Base-by-base conservation (phyloP, 2,888 invertebrate species). In the Caenorhabditis sp. region DNA sequence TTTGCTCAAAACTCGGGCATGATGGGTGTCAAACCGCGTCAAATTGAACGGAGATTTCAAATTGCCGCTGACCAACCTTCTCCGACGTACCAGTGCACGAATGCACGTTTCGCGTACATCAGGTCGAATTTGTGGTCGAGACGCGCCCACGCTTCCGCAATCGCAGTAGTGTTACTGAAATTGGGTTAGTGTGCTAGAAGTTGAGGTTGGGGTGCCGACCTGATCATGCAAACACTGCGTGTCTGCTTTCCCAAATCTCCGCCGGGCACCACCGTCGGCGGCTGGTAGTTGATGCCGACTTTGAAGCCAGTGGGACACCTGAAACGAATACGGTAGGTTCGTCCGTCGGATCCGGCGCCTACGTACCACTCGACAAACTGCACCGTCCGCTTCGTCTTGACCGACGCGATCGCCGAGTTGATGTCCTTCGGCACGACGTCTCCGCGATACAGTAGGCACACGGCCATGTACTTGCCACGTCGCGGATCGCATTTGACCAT, bases 391-490 rank as follows among this genome's bases (percentile, higher is more conserved):
- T 88, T 87, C 7, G 88, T 87, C 65, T 89, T 89, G 24, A 89
- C 86, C 2, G 83, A 79, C 2, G 88, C 85, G 22, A 89, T 90
- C 37, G 89, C 86, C 22, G 87, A 84, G 58, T 88, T 89, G 65
- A 90, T 89, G 50, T 90, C 89, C 70, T 86, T 95, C 78, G 96
- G 95, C 5, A 96, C 95, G 78, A 95, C 95, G 90, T 95, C 95
- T 76, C 95, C 95, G 88, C 95, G 89, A 92, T 95, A 96, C 91
- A 96, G 91, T 93, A 96, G 94, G 91, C 95, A 95, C 90, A 95
- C 95, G 17, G 95, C 71, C 90, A 90, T 90, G 84, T 91, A 91
- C 79, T 91, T 90, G 11, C 89, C 89, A 52, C 86, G 80, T n/a
- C 87, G 76, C 13, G 89, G 89, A 76, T 89, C 88, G 90, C 89